Conservation (phyloP, 2,888 invertebrate genomes). For the Stratiomys singularior region DNA sequence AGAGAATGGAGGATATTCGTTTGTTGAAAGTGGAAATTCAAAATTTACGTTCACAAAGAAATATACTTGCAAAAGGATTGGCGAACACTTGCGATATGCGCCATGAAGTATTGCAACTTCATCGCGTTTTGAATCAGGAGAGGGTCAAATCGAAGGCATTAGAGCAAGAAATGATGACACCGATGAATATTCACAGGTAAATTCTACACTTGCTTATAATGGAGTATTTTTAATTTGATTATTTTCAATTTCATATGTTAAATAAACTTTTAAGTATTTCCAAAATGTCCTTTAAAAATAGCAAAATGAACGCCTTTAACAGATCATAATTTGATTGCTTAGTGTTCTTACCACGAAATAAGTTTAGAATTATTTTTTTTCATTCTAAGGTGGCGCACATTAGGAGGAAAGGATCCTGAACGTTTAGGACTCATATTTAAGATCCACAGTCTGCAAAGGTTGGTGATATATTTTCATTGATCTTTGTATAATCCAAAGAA, state of each 20-base stretch:
- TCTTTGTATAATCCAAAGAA: neutral
- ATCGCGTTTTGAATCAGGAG: slow-evolving; percentile 84
- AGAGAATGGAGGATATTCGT: slow-evolving; percentile 84
- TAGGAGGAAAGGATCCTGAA: slow-evolving; percentile 89
- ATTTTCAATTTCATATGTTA: too few relatives aligned
- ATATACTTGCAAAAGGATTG: slow-evolving; percentile 76
- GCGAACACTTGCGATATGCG: slow-evolving; percentile 84
- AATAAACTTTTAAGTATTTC: too few relatives aligned
- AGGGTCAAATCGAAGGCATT: slow-evolving; percentile 85
- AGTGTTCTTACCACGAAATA: too few relatives aligned
- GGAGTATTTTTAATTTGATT: too few relatives aligned
- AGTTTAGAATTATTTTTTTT: neutral
- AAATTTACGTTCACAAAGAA: slow-evolving; percentile 78
- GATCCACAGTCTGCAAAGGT: slow-evolving; percentile 85
- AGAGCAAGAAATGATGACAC: slow-evolving; percentile 90
- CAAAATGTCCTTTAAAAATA: too few relatives aligned
- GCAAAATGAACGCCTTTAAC: too few relatives aligned
- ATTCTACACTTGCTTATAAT: too few relatives aligned
- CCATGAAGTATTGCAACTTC: slow-evolving; percentile 75
- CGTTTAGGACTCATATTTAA: slow-evolving; percentile 84
- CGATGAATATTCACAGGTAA: slow-evolving; percentile 85
- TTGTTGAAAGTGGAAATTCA: slow-evolving; percentile 87
- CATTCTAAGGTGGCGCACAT: slow-evolving; percentile 76
- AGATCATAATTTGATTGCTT: too few relatives aligned
- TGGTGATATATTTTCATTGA: slow-evolving; percentile 54